These are phyloP conservation scores for Pseudoips prasinana DNA, from an alignment of 2,888 invertebrate species.

Conservation along the genomic window DNA sequence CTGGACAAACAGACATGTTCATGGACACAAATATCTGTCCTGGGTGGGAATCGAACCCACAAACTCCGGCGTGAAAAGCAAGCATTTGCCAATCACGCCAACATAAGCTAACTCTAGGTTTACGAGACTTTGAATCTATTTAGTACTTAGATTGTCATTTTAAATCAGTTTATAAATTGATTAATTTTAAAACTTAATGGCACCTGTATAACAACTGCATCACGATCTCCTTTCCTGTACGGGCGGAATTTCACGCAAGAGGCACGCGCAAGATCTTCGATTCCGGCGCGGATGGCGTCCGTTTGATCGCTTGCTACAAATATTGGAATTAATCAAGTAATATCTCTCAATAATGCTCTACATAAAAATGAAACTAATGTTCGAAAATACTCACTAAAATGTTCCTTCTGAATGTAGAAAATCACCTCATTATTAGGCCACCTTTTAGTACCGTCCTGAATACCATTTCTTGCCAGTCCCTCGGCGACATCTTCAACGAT, in stretches of 20 bases:
- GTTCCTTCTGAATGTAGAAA: constrained; percentile 68
- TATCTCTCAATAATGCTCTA: too few species aligned
- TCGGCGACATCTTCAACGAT: constrained; percentile 68
- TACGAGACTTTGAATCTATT: too few species aligned
- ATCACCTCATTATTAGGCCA: constrained; percentile 76
- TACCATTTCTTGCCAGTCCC: constrained; percentile 69
- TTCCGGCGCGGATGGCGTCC: constrained; percentile 68
- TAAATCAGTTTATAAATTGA: not conserved
- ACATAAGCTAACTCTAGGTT: too few species aligned
- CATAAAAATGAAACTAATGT: too few species aligned
- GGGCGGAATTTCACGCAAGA: constrained; percentile 77
- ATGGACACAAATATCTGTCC: too few species aligned
- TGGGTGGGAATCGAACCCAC: too few species aligned
- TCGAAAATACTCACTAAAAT: constrained; percentile 63
- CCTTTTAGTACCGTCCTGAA: constrained; percentile 65
- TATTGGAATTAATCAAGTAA: constrained; percentile 2
- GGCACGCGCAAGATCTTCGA: constrained; percentile 67
- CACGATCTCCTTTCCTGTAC: constrained; percentile 66
- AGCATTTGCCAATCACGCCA: too few species aligned
- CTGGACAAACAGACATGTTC: too few species aligned
- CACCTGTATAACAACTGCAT: constrained; percentile 77
- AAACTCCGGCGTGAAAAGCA: too few species aligned
- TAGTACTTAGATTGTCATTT: too few species aligned
- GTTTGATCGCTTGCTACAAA: constrained; percentile 65
- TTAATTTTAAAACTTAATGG: not conserved